These are phyloP conservation scores for Pardalotus punctatus DNA, from an alignment of 2,113 vertebrate genomes.

Conservation along the genomic window DNA sequence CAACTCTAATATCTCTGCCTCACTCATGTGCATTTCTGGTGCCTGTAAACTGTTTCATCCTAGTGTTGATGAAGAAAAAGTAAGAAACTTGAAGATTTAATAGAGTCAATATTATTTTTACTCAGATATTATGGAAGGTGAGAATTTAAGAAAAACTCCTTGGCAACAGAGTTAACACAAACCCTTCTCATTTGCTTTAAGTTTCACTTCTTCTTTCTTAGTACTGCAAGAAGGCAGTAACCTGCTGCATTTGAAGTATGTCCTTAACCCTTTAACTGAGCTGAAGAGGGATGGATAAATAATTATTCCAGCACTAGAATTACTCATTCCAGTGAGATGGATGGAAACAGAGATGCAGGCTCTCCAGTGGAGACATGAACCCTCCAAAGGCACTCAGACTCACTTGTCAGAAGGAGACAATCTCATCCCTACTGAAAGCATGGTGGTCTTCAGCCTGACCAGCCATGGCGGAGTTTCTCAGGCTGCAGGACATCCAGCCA, in stretches of 20 bases:
- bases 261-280: neutral
- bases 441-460: neutral
- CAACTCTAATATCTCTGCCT: neutral
- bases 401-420: too few relatives aligned
- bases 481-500: neutral
- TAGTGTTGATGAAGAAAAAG: neutral
- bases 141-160: neutral
- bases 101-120: neutral
- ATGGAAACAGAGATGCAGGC: neutral
- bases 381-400: rapidly evolving
- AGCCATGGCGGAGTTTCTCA: rapidly evolving
- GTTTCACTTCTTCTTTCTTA: neutral
- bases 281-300: neutral
- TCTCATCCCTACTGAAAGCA: neutral
- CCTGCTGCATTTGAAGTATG: neutral
- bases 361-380: neutral
- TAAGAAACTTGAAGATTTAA: neutral
- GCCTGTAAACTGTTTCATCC: neutral
- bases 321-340: neutral
- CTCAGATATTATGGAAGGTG: neutral
- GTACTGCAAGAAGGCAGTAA: neutral
- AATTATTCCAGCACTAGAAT: neutral
- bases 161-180: neutral
- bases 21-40: neutral
- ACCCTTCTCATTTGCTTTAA: neutral